A percentile compares a stretch with the other conserved stretches of the same genome.
Evolutionary conservation across 2,113 vertebrate genomes (phyloP).

Genomic region (Edolisoma coerulescens): DNA sequence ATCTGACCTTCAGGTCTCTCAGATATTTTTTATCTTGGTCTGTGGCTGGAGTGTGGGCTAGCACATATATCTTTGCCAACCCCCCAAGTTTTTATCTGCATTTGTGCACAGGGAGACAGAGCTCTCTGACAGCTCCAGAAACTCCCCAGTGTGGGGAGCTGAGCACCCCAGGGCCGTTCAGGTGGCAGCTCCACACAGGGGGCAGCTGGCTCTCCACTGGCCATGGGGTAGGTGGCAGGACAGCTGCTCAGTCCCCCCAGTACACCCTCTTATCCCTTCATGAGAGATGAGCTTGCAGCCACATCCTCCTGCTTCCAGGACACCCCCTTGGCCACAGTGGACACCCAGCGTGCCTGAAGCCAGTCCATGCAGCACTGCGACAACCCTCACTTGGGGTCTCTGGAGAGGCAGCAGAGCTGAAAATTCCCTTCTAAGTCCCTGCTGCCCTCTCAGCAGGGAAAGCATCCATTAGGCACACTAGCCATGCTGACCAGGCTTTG

Average conservation of each 20-base stretch:
- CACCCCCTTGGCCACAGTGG: neutral
- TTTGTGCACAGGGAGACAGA: neutral
- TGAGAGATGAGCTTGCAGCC: neutral
- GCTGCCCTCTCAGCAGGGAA: neutral
- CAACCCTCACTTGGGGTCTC: neutral
- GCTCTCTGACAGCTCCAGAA: neutral
- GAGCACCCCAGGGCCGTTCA: fast-evolving
- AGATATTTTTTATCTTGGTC: neutral
- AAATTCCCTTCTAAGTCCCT: neutral
- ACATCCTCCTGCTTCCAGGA: neutral
- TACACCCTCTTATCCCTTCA: neutral
- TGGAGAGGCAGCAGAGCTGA: neutral
- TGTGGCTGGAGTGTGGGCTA: neutral
- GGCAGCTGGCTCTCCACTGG: neutral
- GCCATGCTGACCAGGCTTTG: neutral
- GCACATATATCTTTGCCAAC: neutral
- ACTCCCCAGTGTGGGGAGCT: fast-evolving
- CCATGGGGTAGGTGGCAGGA: neutral
- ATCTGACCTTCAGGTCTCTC: neutral
- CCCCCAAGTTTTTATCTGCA: neutral
- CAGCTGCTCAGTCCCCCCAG: neutral
- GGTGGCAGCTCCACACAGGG: neutral
- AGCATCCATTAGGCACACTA: neutral
- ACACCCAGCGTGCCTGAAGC: neutral
- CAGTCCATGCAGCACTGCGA: neutral